A percentile compares a stretch with the other conserved stretches of the same genome.
These are phyloP conservation scores for Ophioninae sp. DNA, from an alignment of 2,888 invertebrate genomes.

Conservation along the genomic window DNA sequence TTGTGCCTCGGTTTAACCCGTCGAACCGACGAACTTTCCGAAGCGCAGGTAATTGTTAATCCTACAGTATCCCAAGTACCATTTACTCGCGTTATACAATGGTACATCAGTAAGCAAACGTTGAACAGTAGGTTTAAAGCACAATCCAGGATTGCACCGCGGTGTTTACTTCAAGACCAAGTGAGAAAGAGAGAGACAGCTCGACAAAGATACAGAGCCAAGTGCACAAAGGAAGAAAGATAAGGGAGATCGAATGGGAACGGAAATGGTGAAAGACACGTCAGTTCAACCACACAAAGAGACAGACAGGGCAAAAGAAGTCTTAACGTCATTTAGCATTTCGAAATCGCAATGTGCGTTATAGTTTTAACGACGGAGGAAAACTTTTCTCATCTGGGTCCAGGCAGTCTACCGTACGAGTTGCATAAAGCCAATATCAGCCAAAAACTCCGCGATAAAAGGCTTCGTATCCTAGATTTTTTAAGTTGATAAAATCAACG, in stretches of 20 bases:
- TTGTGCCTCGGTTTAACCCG: slow-evolving; percentile 62
- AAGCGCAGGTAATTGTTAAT: slow-evolving; percentile 70
- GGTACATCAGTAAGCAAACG: slow-evolving; percentile 31
- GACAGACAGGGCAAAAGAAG: neutral
- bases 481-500: no score
- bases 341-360: slow-evolving; percentile 19
- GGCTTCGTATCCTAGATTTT: no score
- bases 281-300: neutral
- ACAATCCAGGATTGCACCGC: slow-evolving; percentile 31
- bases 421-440: neutral
- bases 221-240: neutral
- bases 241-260: neutral
- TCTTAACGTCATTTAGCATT: slow-evolving; percentile 17
- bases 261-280: neutral
- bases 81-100: slow-evolving; percentile 53
- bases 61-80: slow-evolving; percentile 63
- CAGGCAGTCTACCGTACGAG: neutral
- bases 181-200: neutral
- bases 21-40: slow-evolving; percentile 69
- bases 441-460: neutral
- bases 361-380: neutral
- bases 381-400: neutral
- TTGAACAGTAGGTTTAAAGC: slow-evolving; percentile 26
- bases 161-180: slow-evolving; percentile 31
- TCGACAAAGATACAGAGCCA: slow-evolving; percentile 3